Base-by-base conservation (phyloP, 2,113 vertebrate species). In the Montifringilla adamsi region DNA sequence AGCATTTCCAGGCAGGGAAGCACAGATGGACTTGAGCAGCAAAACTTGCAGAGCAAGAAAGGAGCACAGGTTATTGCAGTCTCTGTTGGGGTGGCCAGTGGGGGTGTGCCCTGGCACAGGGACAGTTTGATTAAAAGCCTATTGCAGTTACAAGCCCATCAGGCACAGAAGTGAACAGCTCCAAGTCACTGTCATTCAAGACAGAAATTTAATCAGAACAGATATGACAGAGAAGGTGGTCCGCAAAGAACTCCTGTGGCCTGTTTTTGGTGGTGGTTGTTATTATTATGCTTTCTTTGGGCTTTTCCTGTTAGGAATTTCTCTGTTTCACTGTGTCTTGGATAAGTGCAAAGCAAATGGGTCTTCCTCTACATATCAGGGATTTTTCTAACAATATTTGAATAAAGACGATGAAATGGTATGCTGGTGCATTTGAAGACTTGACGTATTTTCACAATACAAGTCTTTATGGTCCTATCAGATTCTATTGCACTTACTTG, bases 11-110 rank as follows among this genome's bases (percentile, higher is more conserved):
- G 94, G 77, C 9, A 16, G 50, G 77, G 79, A 87, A 63, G 17
- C 1, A 2, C 33, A 74, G 44, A 8, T 28, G 43, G 58, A 60
- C 49, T 70, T 63, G 73, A 67, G 59, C 94, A 87, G 77, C 44
- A 58, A 78, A 68, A 94, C 78, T 76, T 93, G 49, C 76, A 91
- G 73, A 92, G 94, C 94, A 94, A 93, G 93, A 95, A 93, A 93
- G 90, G 85, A 92, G 95, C 81, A 62, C 53, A 35, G 33, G 17
- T 33, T 75, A 18, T 41, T 41, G 22, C 33, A 92, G 91, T 81
- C 67, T 95, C 90, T 35, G 18, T 31, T 82, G 92, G 59, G 44
- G 50, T 41, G 70, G 79, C 1, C 1, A 5, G 47, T 4, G 44
- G 31, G 30, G 7, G 1, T 59, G 33, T 75, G n/a, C 37, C 62